A percentile compares a stretch with the other conserved stretches of the same genome.
Evolutionary conservation across 2,888 invertebrate species (phyloP).

Genomic region (Hyppa rectilinea): DNA sequence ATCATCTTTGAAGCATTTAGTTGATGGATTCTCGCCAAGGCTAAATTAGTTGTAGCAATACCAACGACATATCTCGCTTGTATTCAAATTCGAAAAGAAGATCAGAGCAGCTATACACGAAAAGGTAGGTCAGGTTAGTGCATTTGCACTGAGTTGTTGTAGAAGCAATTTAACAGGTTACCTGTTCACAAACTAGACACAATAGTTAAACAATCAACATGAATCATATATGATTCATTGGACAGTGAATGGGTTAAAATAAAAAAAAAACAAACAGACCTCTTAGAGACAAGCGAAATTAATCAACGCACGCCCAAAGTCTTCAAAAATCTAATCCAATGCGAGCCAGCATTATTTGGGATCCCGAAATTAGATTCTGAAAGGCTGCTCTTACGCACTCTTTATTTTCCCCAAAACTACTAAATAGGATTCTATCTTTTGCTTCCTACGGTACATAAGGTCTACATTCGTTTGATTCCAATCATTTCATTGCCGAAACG

Average conservation of each 20-base stretch:
- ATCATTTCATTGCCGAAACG: slow-evolving; percentile 20
- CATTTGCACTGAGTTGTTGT: not conserved
- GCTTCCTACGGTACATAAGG: not conserved
- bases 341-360: not conserved
- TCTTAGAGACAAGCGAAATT: not conserved
- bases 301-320: not conserved
- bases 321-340: not conserved
- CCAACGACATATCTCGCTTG: no score
- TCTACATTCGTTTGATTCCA: slow-evolving; percentile 13
- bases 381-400: not conserved
- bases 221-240: no score
- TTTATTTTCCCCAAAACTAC: not conserved
- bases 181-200: no score
- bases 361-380: not conserved
- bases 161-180: not conserved
- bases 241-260: no score
- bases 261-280: no score
- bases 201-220: no score
- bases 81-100: not conserved
- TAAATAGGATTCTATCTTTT: not conserved
- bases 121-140: no score
- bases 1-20: not conserved
- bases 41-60: not conserved
- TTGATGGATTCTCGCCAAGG: no score
- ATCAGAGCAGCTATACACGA: not conserved